These are phyloP conservation scores for Dastarcus helophoroides DNA, from an alignment of 2,888 invertebrate species.

Conservation along the genomic window DNA sequence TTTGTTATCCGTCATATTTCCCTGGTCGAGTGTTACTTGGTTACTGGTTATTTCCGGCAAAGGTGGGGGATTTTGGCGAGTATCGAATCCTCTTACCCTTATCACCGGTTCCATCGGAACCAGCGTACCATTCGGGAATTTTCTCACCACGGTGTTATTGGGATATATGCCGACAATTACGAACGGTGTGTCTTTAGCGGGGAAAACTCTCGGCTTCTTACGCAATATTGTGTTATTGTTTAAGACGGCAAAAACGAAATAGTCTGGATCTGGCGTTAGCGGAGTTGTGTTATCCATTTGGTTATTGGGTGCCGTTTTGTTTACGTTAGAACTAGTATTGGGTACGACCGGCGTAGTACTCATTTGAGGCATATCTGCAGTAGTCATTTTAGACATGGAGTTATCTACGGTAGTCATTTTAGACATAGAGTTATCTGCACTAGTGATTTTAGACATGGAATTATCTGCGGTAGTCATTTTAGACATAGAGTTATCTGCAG, in stretches of 20 bases:
- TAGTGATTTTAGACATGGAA: no score
- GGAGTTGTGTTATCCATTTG: conserved; percentile 2
- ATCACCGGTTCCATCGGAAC: conserved; percentile 50
- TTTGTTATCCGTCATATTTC: conserved; percentile 39
- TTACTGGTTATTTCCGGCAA: conserved; percentile 53
- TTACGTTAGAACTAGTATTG: conserved; percentile 8
- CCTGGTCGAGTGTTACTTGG: conserved; percentile 43
- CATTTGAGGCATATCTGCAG: no score
- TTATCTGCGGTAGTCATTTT: no score
- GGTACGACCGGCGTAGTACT: no score
- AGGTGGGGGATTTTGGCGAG: conserved; percentile 40
- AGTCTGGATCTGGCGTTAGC: conserved; percentile 50
- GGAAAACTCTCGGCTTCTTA: conserved; percentile 57
- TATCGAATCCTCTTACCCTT: conserved; percentile 47
- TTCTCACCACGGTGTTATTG: conserved; percentile 67
- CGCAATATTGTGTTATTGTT: conserved; percentile 70
- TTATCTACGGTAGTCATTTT: no score
- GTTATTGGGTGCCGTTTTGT: conserved; percentile 14
- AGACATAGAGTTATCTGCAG: no score
- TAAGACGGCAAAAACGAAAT: conserved; percentile 62
- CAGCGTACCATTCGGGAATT: conserved; percentile 69
- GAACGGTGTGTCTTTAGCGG: conserved; percentile 58
- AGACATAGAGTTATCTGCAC: no score
- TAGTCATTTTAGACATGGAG: no score
- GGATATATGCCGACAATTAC: conserved; percentile 66